phyloP scores from a whole-genome alignment of 2,113 vertebrate species.

The Chaenocephalus aceratus region DNA sequence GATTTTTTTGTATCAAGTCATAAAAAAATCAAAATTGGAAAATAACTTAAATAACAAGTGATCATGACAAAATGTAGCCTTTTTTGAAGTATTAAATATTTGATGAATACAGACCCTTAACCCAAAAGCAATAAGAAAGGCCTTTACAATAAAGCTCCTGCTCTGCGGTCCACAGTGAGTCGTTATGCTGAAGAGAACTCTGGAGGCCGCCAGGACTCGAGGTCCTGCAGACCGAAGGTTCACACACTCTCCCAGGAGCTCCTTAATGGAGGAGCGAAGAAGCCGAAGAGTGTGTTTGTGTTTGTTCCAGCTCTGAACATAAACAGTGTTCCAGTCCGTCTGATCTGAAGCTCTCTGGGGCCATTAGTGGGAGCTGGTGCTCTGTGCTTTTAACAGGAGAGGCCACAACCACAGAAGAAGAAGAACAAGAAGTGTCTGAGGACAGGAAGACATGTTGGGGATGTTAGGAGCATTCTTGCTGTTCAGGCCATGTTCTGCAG shows the following conservation, averaged over 20 bases:
- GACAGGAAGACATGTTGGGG: no score
- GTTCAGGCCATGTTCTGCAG: no score
- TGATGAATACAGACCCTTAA: no score
- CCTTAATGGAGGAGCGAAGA: background rate
- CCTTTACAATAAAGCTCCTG: background rate
- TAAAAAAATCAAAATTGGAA: no score
- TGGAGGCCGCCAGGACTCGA: background rate
- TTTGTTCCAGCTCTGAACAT: background rate
- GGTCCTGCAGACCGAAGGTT: background rate
- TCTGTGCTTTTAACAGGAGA: background rate
- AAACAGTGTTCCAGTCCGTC: background rate
- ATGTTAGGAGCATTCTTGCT: no score
- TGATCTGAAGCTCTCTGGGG: background rate
- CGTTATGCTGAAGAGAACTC: background rate
- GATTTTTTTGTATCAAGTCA: no score
- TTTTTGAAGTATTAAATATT: no score
- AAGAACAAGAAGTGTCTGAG: background rate
- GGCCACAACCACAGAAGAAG: background rate
- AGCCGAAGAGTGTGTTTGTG: background rate
- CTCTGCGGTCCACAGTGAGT: background rate
- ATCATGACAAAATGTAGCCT: no score
- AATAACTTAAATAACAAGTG: no score
- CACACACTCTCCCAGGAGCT: constrained; percentile 13
- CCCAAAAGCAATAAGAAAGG: no score
- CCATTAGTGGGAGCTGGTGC: constrained; percentile 21